Evolutionary conservation across 2,888 invertebrate genomes (phyloP).

Genomic region (Drosophila villosipedis): DNA sequence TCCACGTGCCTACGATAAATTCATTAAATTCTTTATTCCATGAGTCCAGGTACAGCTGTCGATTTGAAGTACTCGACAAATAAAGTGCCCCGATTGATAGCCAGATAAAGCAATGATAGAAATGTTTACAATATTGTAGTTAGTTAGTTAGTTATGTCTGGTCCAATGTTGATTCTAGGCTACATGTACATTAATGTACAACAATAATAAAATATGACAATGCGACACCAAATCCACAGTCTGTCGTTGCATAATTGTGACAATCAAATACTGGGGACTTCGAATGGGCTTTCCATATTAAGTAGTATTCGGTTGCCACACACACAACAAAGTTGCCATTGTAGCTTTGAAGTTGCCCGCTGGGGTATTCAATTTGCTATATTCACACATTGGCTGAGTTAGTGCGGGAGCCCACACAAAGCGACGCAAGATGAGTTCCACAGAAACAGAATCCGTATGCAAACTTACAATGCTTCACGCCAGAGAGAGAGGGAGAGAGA

Average conservation of each 20-base stretch:
- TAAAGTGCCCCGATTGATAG: constrained; percentile 54
- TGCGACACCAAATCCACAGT: constrained; percentile 21
- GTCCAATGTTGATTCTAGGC: constrained; percentile 42
- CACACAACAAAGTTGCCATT: constrained; percentile 62
- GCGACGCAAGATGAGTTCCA: constrained; percentile 50
- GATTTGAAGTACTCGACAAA: constrained; percentile 70
- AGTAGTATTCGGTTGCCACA: constrained; percentile 2
- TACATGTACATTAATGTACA: constrained; percentile 22
- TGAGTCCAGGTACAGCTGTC: constrained; percentile 67
- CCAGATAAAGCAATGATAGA: constrained; percentile 58
- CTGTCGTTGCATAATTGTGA: constrained; percentile 28
- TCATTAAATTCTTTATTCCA: constrained; percentile 35
- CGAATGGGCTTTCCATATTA: constrained; percentile 26
- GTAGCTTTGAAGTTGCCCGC: constrained; percentile 69
- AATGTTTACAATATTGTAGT: constrained; percentile 63
- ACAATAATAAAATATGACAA: constrained; percentile 1
- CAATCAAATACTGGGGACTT: constrained; percentile 23
- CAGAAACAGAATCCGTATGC: constrained; percentile 55
- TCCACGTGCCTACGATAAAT: constrained; percentile 40
- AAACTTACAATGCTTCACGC: constrained; percentile 28
- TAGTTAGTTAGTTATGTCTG: constrained; percentile 42
- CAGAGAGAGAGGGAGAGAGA: not conserved
- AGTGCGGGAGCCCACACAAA: constrained; percentile 61
- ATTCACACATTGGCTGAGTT: constrained; percentile 52
- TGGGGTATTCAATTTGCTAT: constrained; percentile 61